Evolutionary conservation across 2,888 invertebrate genomes (phyloP).

Genomic region (Gryllus longicercus): DNA sequence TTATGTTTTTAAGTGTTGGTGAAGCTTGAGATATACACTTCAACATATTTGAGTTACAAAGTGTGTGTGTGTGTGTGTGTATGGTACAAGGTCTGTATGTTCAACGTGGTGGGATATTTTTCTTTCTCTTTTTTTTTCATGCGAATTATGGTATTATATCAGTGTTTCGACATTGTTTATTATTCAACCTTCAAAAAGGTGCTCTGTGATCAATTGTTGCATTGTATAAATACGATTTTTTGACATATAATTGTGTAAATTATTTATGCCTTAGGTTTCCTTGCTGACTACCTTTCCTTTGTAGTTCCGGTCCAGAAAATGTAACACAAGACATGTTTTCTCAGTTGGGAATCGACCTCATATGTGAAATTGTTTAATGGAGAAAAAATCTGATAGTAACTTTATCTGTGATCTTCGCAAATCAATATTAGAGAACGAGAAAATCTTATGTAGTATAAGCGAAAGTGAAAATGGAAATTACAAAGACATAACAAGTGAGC

Average conservation of each 20-base stretch:
- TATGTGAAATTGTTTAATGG: no score
- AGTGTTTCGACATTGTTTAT: not conserved
- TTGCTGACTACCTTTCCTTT: not conserved
- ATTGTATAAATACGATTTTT: conserved; percentile 4
- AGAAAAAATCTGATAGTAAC: no score
- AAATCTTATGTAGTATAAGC: no score
- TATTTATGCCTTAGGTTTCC: not conserved
- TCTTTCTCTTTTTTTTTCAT: not conserved
- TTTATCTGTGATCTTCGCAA: no score
- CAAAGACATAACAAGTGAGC: no score
- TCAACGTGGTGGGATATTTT: not conserved
- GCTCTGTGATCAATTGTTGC: conserved; percentile 9
- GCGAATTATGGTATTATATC: not conserved
- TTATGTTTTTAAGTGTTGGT: conserved; percentile 1
- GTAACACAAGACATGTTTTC: no score
- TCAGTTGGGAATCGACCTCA: no score
- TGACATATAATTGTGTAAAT: not conserved
- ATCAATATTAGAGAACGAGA: no score
- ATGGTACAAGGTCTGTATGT: not conserved
- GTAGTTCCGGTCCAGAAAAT: no score
- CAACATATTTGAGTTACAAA: not conserved
- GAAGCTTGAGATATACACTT: conserved; percentile 6
- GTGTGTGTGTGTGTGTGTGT: not conserved
- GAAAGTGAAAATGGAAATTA: no score
- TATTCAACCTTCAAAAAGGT: not conserved